Percentiles rank a stretch among this genome's conserved stretches.
Evolutionary conservation across 2,888 invertebrate genomes (phyloP).

Genomic region (Limnephilus lunatus): DNA sequence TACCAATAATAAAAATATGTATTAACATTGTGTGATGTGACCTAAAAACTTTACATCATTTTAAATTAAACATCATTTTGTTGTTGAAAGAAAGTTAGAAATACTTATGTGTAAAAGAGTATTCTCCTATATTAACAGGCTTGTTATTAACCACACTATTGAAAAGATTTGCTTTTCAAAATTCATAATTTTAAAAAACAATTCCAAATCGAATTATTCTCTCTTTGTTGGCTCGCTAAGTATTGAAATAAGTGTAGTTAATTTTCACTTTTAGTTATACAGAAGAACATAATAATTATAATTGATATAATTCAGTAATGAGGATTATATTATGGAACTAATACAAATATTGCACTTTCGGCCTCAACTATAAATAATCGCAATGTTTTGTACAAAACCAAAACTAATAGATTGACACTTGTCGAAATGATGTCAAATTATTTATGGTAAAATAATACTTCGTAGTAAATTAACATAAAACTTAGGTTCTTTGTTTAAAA

Average conservation of each 20-base stretch:
- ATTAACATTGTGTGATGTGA: background rate
- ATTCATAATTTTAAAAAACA: background rate
- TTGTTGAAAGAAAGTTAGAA: background rate
- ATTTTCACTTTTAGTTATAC: background rate
- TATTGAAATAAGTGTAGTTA: background rate
- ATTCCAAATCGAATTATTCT: background rate
- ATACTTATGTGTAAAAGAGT: background rate
- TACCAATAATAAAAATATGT: background rate
- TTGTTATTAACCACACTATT: too few species aligned
- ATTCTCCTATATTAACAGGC: background rate
- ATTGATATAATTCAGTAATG: background rate
- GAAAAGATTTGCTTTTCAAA: background rate
- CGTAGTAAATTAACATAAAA: background rate
- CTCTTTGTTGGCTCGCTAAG: background rate
- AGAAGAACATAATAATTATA: background rate
- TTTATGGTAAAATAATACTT: background rate
- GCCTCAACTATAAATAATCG: background rate
- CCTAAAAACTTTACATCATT: background rate
- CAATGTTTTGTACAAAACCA: background rate
- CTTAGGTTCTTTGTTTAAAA: too few species aligned
- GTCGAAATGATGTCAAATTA: background rate
- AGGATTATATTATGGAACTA: background rate
- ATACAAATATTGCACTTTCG: background rate
- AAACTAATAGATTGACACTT: background rate
- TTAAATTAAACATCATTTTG: background rate